These are phyloP conservation scores for Phalera bucephala DNA, from an alignment of 2,888 invertebrate species.

Conservation along the genomic window DNA sequence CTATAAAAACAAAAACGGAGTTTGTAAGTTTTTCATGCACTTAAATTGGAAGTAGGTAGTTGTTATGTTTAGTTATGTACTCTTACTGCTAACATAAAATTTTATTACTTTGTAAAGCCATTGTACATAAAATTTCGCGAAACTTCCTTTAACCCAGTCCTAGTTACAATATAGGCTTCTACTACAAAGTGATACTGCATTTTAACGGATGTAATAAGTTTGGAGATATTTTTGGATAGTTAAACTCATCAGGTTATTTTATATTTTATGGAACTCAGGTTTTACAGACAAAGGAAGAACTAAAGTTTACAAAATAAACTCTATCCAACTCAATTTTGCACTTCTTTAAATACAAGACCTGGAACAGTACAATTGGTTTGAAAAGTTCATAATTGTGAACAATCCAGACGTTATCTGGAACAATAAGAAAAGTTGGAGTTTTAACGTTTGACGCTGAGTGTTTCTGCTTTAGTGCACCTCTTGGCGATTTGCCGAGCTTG, in stretches of 20 bases:
- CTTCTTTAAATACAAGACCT: conserved; percentile 11
- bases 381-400: conserved; percentile 25
- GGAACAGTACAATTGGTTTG: conserved; percentile 25
- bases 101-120: conserved; percentile 14
- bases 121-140: conserved; percentile 8
- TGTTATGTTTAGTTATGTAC: conserved; percentile 5
- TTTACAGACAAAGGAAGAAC: too few species aligned
- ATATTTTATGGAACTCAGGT: too few species aligned
- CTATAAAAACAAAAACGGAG: conserved; percentile 9
- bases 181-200: too few species aligned
- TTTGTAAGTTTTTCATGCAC: not conserved
- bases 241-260: too few species aligned
- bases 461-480: conserved; percentile 47
- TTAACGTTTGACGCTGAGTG: conserved; percentile 52
- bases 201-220: too few species aligned
- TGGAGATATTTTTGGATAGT: too few species aligned
- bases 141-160: too few species aligned
- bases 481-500: conserved; percentile 51
- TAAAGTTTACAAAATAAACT: conserved; percentile 10
- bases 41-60: not conserved
- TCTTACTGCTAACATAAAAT: conserved; percentile 13
- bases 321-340: conserved; percentile 6
- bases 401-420: conserved; percentile 25
- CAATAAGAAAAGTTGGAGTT: conserved; percentile 42
- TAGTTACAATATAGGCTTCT: too few species aligned